Conservation (phyloP, 2,888 invertebrate genomes). For the Epirrita christyi region DNA sequence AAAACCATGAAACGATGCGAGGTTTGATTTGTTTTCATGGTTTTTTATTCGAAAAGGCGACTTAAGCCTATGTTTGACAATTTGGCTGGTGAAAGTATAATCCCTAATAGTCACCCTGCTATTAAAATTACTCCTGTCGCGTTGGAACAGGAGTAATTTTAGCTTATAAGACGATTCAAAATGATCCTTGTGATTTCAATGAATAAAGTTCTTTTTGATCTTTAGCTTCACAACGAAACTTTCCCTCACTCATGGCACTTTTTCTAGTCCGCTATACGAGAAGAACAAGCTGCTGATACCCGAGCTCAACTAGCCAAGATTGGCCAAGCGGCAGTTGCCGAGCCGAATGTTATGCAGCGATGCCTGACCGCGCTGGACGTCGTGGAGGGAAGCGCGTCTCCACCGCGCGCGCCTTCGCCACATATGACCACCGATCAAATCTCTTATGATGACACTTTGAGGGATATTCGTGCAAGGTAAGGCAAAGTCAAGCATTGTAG, state of each 20-base stretch:
- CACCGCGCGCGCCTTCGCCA: constrained; percentile 65
- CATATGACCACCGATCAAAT: constrained; percentile 70
- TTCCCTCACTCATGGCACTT: neutral
- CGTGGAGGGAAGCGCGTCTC: constrained; percentile 67
- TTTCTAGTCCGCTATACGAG: constrained; percentile 61
- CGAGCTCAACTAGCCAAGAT: constrained; percentile 69
- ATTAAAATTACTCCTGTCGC: too few relatives aligned
- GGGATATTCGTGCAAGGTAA: constrained; percentile 60
- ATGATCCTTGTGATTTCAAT: too few relatives aligned
- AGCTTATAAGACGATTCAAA: too few relatives aligned
- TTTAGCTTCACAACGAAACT: neutral
- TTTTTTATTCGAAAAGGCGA: too few relatives aligned
- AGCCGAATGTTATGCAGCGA: constrained; percentile 70
- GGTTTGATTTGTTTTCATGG: too few relatives aligned
- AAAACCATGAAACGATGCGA: too few relatives aligned
- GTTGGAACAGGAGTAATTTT: too few relatives aligned
- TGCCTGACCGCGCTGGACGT: constrained; percentile 73
- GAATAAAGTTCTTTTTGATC: too few relatives aligned
- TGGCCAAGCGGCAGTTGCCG: constrained; percentile 69
- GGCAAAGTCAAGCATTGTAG: neutral
- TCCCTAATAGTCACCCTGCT: too few relatives aligned
- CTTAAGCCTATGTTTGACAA: too few relatives aligned
- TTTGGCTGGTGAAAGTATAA: too few relatives aligned
- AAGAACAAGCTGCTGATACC: constrained; percentile 62
- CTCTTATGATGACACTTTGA: constrained; percentile 69